Percentiles rank a stretch among this genome's conserved stretches.
phyloP scores from a whole-genome alignment of 2,113 vertebrate species.

The Mormyrus lacerda region DNA sequence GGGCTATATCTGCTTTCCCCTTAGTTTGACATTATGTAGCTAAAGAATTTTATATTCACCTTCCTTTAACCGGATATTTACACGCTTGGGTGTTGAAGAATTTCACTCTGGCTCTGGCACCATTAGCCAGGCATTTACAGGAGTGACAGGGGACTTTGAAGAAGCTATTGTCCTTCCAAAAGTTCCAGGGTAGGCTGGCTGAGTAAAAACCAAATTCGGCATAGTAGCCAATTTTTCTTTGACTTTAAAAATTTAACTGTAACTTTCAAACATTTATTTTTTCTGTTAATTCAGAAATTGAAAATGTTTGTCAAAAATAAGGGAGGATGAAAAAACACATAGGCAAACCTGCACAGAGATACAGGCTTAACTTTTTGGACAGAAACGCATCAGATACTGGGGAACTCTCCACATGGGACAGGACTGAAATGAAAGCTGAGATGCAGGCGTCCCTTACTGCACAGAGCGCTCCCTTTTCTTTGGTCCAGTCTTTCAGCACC shows the following conservation, averaged over 20 bases:
- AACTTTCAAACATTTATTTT: not conserved
- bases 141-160: not conserved
- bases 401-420: not conserved
- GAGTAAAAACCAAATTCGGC: not conserved
- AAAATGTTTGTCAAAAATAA: not conserved
- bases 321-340: not conserved
- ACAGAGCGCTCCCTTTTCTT: not conserved
- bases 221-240: not conserved
- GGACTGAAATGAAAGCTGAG: not conserved
- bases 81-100: not conserved
- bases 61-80: not conserved
- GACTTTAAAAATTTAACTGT: not conserved
- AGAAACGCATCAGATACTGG: not conserved
- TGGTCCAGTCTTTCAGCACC: not conserved
- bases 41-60: not conserved
- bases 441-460: not conserved
- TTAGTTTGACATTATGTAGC: not conserved
- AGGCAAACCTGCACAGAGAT: not conserved
- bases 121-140: not conserved
- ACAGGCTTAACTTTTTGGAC: not conserved
- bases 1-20: not conserved
- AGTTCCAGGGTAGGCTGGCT: not conserved
- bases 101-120: not conserved
- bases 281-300: not conserved
- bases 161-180: not conserved